Percentiles rank a stretch among this genome's conserved stretches.
phyloP scores from a whole-genome alignment of 2,888 invertebrate species.

The Macrostomum cliftonense region DNA sequence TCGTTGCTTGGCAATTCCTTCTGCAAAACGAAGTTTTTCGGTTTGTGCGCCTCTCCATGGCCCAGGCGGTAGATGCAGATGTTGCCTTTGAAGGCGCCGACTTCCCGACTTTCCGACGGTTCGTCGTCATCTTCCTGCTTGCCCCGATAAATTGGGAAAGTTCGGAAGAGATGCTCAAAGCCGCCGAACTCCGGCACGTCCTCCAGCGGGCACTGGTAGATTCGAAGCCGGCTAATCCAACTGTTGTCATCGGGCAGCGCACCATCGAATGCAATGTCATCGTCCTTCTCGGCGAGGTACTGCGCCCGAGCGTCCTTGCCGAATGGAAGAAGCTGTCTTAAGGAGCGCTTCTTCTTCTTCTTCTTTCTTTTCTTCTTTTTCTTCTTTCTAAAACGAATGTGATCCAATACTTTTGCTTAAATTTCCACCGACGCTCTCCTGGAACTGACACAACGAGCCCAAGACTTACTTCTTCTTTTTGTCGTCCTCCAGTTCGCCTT shows the following conservation, averaged over 20 bases:
- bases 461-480: conserved; percentile 3
- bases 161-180: conserved; percentile 71
- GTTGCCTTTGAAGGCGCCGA: conserved; percentile 56
- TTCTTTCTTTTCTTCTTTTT: conserved; percentile 1
- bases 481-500: conserved; percentile 3
- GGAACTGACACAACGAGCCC: no score
- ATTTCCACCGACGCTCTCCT: no score
- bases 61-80: conserved; percentile 8
- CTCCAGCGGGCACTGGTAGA: conserved; percentile 64
- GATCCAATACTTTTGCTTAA: no score
- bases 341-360: conserved; percentile 15
- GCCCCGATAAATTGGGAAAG: conserved; percentile 65
- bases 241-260: conserved; percentile 6
- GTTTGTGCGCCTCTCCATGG: conserved; percentile 1
- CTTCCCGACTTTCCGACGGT: conserved; percentile 64
- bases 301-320: not conserved
- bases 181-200: conserved; percentile 55
- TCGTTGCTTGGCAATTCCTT: conserved; percentile 35
- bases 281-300: conserved; percentile 10
- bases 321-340: no score
- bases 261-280: conserved; percentile 4
- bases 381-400: no score
- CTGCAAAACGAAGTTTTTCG: conserved; percentile 2
- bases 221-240: conserved; percentile 19
- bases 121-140: conserved; percentile 66